A percentile compares a stretch with the other conserved stretches of the same genome.
These are phyloP conservation scores for Anisognathus igniventris DNA, from an alignment of 2,797 vertebrate genomes.

Conservation along the genomic window DNA sequence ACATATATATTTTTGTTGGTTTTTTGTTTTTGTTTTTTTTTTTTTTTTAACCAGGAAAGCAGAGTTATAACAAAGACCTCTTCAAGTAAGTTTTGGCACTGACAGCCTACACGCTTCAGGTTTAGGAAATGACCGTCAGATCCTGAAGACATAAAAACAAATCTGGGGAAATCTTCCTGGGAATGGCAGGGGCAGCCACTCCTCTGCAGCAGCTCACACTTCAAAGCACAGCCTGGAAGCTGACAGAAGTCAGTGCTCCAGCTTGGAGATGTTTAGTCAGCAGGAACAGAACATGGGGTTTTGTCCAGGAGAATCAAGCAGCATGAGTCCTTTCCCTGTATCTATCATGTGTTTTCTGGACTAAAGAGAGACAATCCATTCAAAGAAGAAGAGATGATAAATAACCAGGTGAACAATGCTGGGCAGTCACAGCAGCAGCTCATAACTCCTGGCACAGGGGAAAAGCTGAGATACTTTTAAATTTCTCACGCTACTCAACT, in stretches of 20 bases:
- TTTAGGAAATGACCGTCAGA: not conserved
- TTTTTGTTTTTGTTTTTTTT: not conserved
- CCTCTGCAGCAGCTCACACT: not conserved
- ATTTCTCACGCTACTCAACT: not conserved
- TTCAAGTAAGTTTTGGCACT: not conserved
- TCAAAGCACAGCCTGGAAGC: not conserved
- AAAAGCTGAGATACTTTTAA: not conserved
- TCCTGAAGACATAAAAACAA: not conserved
- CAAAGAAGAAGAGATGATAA: not conserved
- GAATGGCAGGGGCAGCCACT: accelerated
- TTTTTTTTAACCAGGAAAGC: not conserved
- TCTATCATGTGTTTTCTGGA: not conserved
- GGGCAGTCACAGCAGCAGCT: not conserved
- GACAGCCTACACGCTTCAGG: not conserved
- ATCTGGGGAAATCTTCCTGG: not conserved
- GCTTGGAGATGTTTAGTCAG: not conserved
- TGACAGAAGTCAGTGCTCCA: not conserved
- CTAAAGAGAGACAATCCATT: not conserved
- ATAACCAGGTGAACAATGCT: not conserved
- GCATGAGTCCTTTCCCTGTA: accelerated
- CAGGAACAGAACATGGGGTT: accelerated
- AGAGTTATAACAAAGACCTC: not conserved
- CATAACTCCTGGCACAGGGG: not conserved
- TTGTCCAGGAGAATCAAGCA: not conserved
- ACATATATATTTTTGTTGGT: not conserved